Conservation (phyloP, 2,113 vertebrate species). For the Trichomycterus rosablanca region DNA sequence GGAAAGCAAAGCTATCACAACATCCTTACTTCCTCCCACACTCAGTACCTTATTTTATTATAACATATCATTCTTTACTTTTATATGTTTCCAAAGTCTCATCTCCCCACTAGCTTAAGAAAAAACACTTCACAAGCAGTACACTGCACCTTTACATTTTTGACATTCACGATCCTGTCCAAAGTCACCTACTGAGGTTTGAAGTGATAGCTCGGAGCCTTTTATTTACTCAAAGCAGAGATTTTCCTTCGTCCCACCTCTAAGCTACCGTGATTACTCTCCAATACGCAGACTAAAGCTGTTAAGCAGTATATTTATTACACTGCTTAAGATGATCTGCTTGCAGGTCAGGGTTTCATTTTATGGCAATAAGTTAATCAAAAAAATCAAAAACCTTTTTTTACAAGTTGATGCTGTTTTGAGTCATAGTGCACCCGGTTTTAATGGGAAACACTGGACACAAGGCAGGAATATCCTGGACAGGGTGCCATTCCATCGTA, state of each 20-base stretch:
- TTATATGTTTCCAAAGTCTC: too few species aligned
- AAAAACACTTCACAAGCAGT: too few species aligned
- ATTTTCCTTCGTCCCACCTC: constrained; percentile 32
- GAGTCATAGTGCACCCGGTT: too few species aligned
- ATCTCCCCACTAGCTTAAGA: too few species aligned
- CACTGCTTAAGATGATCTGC: not conserved
- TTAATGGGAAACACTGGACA: too few species aligned
- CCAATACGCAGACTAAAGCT: constrained; percentile 29
- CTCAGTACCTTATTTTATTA: too few species aligned
- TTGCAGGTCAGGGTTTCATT: constrained; percentile 3
- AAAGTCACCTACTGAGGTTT: constrained; percentile 23
- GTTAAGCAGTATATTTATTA: constrained; percentile 17
- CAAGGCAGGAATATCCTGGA: too few species aligned
- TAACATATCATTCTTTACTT: too few species aligned
- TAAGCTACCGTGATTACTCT: constrained; percentile 35
- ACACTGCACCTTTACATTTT: constrained; percentile 7
- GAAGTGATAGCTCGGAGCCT: constrained; percentile 29
- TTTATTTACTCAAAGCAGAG: constrained; percentile 34
- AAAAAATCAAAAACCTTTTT: too few species aligned
- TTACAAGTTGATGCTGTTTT: too few species aligned
- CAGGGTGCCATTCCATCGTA: too few species aligned
- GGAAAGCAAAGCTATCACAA: not conserved
- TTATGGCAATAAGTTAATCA: too few species aligned
- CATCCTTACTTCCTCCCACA: not conserved
- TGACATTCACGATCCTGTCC: constrained; percentile 16